These are phyloP conservation scores for Pseudopodoces humilis DNA, from an alignment of 2,113 vertebrate species.

Conservation along the genomic window DNA sequence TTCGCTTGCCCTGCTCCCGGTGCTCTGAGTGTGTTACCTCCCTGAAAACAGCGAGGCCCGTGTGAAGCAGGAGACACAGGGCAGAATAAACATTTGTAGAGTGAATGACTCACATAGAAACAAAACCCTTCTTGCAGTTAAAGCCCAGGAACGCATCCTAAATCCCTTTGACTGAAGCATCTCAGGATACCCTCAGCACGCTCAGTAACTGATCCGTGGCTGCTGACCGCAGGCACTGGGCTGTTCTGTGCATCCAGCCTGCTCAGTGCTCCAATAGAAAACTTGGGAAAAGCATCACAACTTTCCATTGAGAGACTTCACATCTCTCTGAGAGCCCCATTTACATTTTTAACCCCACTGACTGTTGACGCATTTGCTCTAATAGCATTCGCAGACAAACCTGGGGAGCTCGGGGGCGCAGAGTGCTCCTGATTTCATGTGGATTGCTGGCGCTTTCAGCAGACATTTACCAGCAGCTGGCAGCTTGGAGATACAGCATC, in stretches of 20 bases:
- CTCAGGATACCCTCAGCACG: not conserved
- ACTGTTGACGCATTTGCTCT: not conserved
- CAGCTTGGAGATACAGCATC: conserved; percentile 42
- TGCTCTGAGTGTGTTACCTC: not conserved
- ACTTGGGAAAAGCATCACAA: not conserved
- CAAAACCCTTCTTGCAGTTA: not conserved
- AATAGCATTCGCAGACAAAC: not conserved
- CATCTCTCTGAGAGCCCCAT: conserved; percentile 6
- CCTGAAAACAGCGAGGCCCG: not conserved
- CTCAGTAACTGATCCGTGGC: not conserved
- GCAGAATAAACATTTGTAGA: not conserved
- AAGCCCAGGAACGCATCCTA: conserved; percentile 3
- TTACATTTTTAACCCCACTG: conserved; percentile 32
- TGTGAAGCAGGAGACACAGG: not conserved
- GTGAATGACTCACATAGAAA: not conserved
- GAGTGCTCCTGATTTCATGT: not conserved
- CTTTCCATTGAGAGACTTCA: conserved; percentile 12
- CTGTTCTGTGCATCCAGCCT: not conserved
- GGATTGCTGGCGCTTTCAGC: not conserved
- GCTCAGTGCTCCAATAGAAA: not conserved
- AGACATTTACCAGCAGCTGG: conserved; percentile 36
- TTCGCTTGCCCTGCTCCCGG: not conserved
- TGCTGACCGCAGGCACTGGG: not conserved
- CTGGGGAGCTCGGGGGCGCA: not conserved
- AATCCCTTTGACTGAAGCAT: not conserved